These are phyloP conservation scores for Orthosia incerta DNA, from an alignment of 2,888 invertebrate species.

Conservation along the genomic window DNA sequence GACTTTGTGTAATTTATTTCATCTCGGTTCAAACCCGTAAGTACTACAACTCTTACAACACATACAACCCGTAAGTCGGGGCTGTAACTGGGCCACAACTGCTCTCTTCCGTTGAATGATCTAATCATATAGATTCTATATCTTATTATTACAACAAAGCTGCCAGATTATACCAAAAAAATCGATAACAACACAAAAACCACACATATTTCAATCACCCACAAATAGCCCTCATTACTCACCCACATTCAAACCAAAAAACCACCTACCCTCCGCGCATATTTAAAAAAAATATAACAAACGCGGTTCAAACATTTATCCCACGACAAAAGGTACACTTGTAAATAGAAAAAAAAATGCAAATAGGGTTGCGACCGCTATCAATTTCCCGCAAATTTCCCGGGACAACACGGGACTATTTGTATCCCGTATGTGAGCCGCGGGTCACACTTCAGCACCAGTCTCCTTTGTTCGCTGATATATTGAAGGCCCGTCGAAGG, in stretches of 20 bases:
- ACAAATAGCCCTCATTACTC: conserved; percentile 28
- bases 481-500: conserved; percentile 76
- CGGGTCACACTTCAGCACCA: conserved; percentile 80
- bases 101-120: too few species aligned
- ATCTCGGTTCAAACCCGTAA: too few species aligned
- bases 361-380: conserved; percentile 74
- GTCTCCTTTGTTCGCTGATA: conserved; percentile 75
- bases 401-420: conserved; percentile 71
- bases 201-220: conserved; percentile 14
- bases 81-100: too few species aligned
- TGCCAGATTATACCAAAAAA: neutral
- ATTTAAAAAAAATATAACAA: conserved; percentile 60
- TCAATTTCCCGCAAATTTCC: conserved; percentile 77
- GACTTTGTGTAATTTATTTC: too few species aligned
- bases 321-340: conserved; percentile 70
- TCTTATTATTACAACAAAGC: neutral
- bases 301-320: conserved; percentile 53
- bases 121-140: neutral
- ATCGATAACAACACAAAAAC: neutral
- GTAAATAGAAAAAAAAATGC: conserved; percentile 74
- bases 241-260: conserved; percentile 29
- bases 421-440: conserved; percentile 76
- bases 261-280: conserved; percentile 35
- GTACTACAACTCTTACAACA: too few species aligned
- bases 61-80: too few species aligned